Base-by-base conservation (phyloP, 2,888 invertebrate genomes). In the Pediacus dermestoides region DNA sequence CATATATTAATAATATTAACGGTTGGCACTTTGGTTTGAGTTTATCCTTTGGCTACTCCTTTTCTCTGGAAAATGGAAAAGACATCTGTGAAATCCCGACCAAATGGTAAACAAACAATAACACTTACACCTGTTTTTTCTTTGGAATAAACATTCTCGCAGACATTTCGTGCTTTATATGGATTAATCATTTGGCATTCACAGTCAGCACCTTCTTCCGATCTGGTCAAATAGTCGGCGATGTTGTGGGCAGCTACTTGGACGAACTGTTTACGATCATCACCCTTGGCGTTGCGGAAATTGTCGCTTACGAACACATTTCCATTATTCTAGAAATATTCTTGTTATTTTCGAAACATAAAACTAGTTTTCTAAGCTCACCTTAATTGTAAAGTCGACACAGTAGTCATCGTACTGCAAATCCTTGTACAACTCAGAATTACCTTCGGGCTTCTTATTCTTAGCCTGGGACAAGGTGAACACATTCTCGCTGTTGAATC, bases 321-420 rank as follows among this genome's bases (percentile, higher is more conserved):
- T 11, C 87, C 86, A 33, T 74, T 75, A 21, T 74, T 70, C 81
- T 83, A 68, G 1, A 64, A 63, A 42, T 40, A 22, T 14, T n/a
- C n/a, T n/a, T n/a, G n/a, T n/a, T n/a, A n/a, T n/a, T n/a, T n/a
- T n/a, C n/a, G n/a, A n/a, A n/a, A n/a, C n/a, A n/a, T n/a, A n/a
- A n/a, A n/a, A n/a, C n/a, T n/a, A n/a, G n/a, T n/a, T n/a, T n/a
- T n/a, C n/a, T n/a, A 26, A 27, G 39, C 76, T 76, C 55, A 85
- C 82, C 38, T 71, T 67, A 39, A 81, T 70, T 6, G 81, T 75
- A 50, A 83, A 80, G 42, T 80, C 78, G 18, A 80, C 74, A 65
- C 88, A 89, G 53, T 77, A 74, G 57, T 86, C 82, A 10, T 70
- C 60, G 44, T 74, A 73, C 10, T 70, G 66, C 1, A 87, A 60